Percentiles rank a stretch among this genome's conserved stretches.
These are phyloP conservation scores for Diarsia brunnea DNA, from an alignment of 2,888 invertebrate species.

Conservation along the genomic window DNA sequence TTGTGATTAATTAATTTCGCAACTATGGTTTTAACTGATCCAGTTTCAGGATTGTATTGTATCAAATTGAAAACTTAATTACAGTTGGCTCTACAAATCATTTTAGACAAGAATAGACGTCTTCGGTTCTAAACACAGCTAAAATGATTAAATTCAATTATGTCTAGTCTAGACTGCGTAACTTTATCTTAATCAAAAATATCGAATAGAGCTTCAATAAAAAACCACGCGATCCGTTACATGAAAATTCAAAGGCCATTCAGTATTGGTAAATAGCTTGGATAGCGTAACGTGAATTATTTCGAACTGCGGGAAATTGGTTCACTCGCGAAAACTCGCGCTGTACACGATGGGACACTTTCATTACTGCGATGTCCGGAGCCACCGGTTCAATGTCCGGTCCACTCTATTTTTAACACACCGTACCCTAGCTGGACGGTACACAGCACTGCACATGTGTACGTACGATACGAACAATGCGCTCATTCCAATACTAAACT, in stretches of 20 bases:
- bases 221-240: slow-evolving; percentile 27
- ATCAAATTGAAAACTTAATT: slow-evolving; percentile 19
- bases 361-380: slow-evolving; percentile 87
- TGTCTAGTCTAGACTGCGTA: slow-evolving; percentile 14
- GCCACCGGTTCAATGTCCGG: slow-evolving; percentile 88
- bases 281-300: slow-evolving; percentile 64
- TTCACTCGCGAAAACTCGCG: slow-evolving; percentile 81
- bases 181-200: slow-evolving; percentile 21
- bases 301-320: slow-evolving; percentile 78
- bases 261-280: slow-evolving; percentile 60
- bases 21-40: not conserved
- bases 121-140: slow-evolving; percentile 11
- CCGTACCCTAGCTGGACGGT: slow-evolving; percentile 76
- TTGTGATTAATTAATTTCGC: slow-evolving; percentile 11
- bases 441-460: slow-evolving; percentile 74
- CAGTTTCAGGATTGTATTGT: not conserved
- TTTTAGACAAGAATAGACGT: not conserved
- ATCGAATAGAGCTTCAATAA: slow-evolving; percentile 6
- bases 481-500: slow-evolving; percentile 69
- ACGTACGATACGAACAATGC: slow-evolving; percentile 78
- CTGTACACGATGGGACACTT: slow-evolving; percentile 83
- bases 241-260: slow-evolving; percentile 43
- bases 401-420: slow-evolving; percentile 86
- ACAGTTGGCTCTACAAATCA: not conserved
- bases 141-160: slow-evolving; percentile 18